Conservation (phyloP, 2,113 vertebrate genomes). For the Bothrops jararaca region DNA sequence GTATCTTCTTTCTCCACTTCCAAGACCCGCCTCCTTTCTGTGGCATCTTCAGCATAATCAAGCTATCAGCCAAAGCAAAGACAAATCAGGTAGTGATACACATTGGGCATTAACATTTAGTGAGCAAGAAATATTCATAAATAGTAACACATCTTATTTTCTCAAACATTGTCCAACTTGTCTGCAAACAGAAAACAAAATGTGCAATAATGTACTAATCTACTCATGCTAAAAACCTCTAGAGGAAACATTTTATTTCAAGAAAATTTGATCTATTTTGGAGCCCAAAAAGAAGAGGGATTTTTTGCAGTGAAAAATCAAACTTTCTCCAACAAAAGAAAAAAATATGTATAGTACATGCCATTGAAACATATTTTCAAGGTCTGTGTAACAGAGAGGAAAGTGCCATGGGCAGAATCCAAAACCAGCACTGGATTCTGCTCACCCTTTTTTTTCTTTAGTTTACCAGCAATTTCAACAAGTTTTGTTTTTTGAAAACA, state of each 20-base stretch:
- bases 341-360: not conserved
- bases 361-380: not conserved
- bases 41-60: constrained; percentile 97
- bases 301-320: not conserved
- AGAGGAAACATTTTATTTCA: not conserved
- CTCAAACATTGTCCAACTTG: not conserved
- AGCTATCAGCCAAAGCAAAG: constrained; percentile 70
- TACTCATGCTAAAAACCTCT: not conserved
- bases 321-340: not conserved
- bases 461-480: not conserved
- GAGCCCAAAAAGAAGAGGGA: not conserved
- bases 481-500: not conserved
- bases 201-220: not conserved
- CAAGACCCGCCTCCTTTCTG: constrained; percentile 92
- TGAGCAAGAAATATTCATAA: constrained; percentile 10
- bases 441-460: no score
- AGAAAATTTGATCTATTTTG: not conserved
- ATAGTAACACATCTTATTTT: not conserved
- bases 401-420: no score
- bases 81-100: constrained; percentile 30
- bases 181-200: not conserved
- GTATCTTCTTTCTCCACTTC: constrained; percentile 99
- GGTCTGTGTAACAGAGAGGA: no score
- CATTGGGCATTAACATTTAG: not conserved
- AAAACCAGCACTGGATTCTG: no score